These are phyloP conservation scores for Merops nubicus DNA, from an alignment of 2,113 vertebrate genomes.

Conservation along the genomic window DNA sequence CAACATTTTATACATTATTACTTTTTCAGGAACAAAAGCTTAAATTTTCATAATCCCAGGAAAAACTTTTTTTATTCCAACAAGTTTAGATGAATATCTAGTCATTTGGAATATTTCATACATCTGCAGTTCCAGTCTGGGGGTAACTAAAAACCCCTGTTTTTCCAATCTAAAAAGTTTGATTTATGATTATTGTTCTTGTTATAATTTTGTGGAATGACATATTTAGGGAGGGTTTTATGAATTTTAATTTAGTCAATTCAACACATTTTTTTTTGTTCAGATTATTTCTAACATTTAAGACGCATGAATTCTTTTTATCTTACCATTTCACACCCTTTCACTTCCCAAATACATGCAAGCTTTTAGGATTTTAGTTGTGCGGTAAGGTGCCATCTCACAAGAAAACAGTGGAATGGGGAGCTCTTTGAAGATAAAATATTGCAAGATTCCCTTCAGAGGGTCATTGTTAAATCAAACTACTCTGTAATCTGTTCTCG, in stretches of 20 bases:
- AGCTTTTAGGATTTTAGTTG: background rate
- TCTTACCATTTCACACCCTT: background rate
- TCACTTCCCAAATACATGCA: background rate
- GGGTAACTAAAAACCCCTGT: background rate
- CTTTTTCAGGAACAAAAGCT: background rate
- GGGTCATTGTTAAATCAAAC: background rate
- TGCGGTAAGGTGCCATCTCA: background rate
- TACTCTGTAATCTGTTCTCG: background rate
- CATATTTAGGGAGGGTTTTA: fast-evolving
- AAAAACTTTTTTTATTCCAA: background rate
- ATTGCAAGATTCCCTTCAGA: background rate
- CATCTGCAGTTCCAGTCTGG: background rate
- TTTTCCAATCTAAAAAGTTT: background rate
- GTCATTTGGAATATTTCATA: background rate
- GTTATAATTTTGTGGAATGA: background rate
- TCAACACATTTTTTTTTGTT: background rate
- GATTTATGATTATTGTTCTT: background rate
- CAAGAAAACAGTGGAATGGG: background rate
- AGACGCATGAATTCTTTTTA: background rate
- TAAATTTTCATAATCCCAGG: background rate
- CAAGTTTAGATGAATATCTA: background rate
- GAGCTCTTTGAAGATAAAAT: background rate
- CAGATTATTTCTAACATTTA: background rate
- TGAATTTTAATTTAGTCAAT: background rate
- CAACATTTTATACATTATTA: background rate